Base-by-base conservation (phyloP, 2,797 vertebrate genomes). In the Spea hammondii region DNA sequence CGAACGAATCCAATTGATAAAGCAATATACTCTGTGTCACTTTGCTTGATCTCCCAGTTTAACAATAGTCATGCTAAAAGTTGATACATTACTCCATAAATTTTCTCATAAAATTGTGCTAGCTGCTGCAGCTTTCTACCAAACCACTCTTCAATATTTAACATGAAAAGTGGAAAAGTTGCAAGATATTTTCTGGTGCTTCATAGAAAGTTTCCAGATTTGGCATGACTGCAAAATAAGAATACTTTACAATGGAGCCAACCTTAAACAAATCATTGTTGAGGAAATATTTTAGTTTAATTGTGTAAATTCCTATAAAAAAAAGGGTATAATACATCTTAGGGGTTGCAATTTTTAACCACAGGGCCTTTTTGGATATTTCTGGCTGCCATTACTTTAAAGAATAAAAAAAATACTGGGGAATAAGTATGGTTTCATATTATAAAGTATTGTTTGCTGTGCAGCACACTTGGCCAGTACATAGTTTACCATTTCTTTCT, bases 1-100 rank as follows among this genome's bases (percentile, higher is more conserved):
- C 80, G 87, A 92, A 90, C 46, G 86, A 91, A 92, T 92, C 87
- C 92, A 92, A 93, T 93, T 93, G 92, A 93, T 93, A 93, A 93
- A 93, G 91, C 91, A 92, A 91, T 93, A 92, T 91, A 91, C 90
- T 90, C 85, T 86, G 90, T 90, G 91, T 93, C 91, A 92, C 89
- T 92, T 92, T 89, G 89, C 89, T 92, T 91, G 91, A 91, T 92
- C 91, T 91, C 86, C 85, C 88, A 90, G 86, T 92, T 93, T 91
- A 91, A 92, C 91, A 93, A 90, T 92, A 91, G 91, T 92, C 91
- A 92, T 91, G 88, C 89, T 92, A 89, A 92, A 92, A 91, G 89
- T 89, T 89, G 91, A 92, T 87, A 91, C 88, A 89, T 92, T 91
- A 90, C 89, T 89, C 88, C 78, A 92, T 92, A 92, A 92, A 93